Conservation (phyloP, 2,797 vertebrate species). For the Scarus forsteni region DNA sequence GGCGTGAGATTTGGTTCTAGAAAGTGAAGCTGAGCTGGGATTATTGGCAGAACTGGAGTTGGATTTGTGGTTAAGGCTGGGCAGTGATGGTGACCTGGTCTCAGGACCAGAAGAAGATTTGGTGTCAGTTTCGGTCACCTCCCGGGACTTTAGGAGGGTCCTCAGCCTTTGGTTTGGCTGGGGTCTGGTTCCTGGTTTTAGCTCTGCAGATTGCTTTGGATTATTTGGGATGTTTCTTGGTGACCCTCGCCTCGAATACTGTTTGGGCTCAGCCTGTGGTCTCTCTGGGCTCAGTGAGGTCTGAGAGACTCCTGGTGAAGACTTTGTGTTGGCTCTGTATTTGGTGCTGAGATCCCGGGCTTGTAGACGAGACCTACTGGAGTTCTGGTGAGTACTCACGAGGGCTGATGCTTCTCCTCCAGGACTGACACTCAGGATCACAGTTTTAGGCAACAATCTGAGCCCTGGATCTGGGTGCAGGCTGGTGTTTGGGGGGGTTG, state of each 20-base stretch:
- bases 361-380: slow-evolving; percentile 20
- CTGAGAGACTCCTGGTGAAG: neutral
- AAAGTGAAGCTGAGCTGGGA: neutral
- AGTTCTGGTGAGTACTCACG: slow-evolving; percentile 4
- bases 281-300: slow-evolving; percentile 18
- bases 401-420: slow-evolving; percentile 10
- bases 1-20: slow-evolving; percentile 9
- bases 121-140: neutral
- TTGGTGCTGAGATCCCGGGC: slow-evolving; percentile 7
- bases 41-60: slow-evolving; percentile 1
- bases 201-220: slow-evolving; percentile 12
- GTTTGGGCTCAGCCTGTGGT: slow-evolving; percentile 14
- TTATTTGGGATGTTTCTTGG: slow-evolving; percentile 3
- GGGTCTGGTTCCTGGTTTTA: slow-evolving; percentile 14
- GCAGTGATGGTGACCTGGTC: neutral
- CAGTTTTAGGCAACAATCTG: slow-evolving; percentile 13
- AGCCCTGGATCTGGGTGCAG: slow-evolving; percentile 16
- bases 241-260: slow-evolving; percentile 13
- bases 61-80: neutral
- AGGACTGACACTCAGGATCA: slow-evolving; percentile 3
- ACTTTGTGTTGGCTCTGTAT: slow-evolving; percentile 2
- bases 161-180: slow-evolving; percentile 3
- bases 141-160: neutral
- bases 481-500: slow-evolving; percentile 16
- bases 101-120: neutral